Conservation (phyloP, 2,888 invertebrate genomes). For the Tachystola acroxantha region DNA sequence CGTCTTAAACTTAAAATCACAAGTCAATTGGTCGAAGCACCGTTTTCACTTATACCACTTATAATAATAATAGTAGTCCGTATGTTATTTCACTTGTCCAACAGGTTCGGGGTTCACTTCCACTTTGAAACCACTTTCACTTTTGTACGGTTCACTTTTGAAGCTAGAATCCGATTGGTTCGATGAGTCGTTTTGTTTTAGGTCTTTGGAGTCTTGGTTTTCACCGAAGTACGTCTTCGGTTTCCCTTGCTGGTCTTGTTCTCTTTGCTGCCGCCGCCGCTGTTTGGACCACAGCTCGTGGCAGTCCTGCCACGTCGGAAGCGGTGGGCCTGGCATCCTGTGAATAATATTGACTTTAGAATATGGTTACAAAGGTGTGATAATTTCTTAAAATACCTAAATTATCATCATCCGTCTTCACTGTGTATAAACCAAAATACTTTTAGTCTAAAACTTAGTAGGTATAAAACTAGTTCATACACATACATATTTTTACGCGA, state of each 20-base stretch:
- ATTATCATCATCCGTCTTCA: too few relatives aligned
- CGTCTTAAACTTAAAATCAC: constrained; percentile 20
- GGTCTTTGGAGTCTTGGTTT: constrained; percentile 35
- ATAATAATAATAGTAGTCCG: constrained; percentile 28
- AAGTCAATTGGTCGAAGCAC: constrained; percentile 36
- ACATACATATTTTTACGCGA: too few relatives aligned
- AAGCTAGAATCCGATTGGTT: constrained; percentile 38
- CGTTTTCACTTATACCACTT: constrained; percentile 21
- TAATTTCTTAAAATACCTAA: too few relatives aligned
- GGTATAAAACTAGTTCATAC: too few relatives aligned
- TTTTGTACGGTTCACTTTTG: constrained; percentile 48
- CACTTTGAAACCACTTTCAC: constrained; percentile 40
- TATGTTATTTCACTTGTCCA: constrained; percentile 65
- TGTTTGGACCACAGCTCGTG: constrained; percentile 99
- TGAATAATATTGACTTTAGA: too few relatives aligned
- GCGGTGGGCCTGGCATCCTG: constrained; percentile 89
- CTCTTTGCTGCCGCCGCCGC: constrained; percentile 89
- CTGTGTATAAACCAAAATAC: too few relatives aligned
- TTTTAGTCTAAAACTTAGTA: too few relatives aligned
- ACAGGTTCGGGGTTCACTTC: constrained; percentile 46
- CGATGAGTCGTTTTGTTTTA: constrained; percentile 19
- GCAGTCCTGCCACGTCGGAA: constrained; percentile 98
- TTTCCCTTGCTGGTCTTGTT: constrained; percentile 79
- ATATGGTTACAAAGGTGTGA: too few relatives aligned
- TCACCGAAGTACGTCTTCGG: constrained; percentile 30